Conservation (phyloP, 2,797 vertebrate species). For the Eleutherodactylus coqui region DNA sequence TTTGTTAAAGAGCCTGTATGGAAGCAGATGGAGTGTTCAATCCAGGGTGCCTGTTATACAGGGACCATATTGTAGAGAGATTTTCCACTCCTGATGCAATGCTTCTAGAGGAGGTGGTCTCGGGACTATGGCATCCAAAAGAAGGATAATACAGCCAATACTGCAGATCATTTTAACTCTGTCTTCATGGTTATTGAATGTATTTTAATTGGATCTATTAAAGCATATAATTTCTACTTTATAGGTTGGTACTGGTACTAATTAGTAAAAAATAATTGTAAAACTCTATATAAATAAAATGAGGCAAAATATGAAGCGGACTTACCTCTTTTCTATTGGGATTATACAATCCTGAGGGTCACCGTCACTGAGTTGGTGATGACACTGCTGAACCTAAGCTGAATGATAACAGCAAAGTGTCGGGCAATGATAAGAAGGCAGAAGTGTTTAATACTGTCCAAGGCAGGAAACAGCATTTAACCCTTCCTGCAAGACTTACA, state of each 20-base stretch:
- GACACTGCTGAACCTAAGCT: conserved; percentile 25
- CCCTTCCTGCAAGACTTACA: conserved; percentile 11
- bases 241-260: not conserved
- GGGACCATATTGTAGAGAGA: not conserved
- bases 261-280: not conserved
- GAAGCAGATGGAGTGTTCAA: not conserved
- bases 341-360: not conserved
- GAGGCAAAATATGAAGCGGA: not conserved
- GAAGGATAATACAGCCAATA: not conserved
- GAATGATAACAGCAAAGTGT: conserved; percentile 53
- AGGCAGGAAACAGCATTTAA: conserved; percentile 24
- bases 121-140: not conserved
- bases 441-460: not conserved
- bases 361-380: conserved; percentile 9
- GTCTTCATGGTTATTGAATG: not conserved
- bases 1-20: too few relatives aligned
- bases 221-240: not conserved
- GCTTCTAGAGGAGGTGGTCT: not conserved
- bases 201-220: not conserved
- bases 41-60: not conserved
- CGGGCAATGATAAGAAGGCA: conserved; percentile 38
- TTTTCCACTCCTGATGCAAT: not conserved
- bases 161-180: not conserved
- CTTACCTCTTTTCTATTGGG: conserved; percentile 40
- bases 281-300: not conserved